Base-by-base conservation (phyloP, 2,888 invertebrate species). In the Melanchra persicariae region DNA sequence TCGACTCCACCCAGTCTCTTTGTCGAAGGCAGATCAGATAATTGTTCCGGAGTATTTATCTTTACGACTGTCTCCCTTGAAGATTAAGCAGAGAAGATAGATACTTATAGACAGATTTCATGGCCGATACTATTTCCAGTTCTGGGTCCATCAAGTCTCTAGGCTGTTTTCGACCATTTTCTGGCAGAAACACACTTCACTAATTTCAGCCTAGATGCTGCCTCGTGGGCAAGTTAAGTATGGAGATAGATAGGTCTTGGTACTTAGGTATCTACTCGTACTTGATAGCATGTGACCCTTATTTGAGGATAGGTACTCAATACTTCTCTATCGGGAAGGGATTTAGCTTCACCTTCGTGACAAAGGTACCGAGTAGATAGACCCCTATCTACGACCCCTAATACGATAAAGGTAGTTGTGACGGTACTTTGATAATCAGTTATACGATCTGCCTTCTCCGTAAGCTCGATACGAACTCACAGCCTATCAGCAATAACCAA, bases 1-100 rank as follows among this genome's bases (percentile, higher is more conserved):
- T 80, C 83, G 74, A 83, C 74, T 74, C 71, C 73, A 63, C 59
- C 64, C 63, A 59, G 54, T 60, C 51, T 61, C 37, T 43, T 40
- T 26, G 30, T 51, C 2, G 19, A 59, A 64, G 57, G 10, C 59
- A 73, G 73, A 59, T 78, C 65, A 72, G 71, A 59, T 77, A 77
- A 62, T 47, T 30, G 15, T 8, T 22, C 19, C 0, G 8, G 30
- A 19, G 9, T 40, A 15, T 40, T 40, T 15, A 19, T 45, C 19
- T 5, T 40, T 15, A 15, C 15, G 15, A 40, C 40, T 40, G 40
- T 5, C 4, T 47, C 9, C 45, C 45, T 19, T n/a, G n/a, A n/a
- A 9, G n/a, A 22, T 55, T 57, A 12, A 37, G 51, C 8, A 7
- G 7, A 34, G n/a, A 7, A 7, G 3, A 7, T 34, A 34, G 3